Conservation (phyloP, 92 coral and sea anemone species). For the Montipora capitata region DNA sequence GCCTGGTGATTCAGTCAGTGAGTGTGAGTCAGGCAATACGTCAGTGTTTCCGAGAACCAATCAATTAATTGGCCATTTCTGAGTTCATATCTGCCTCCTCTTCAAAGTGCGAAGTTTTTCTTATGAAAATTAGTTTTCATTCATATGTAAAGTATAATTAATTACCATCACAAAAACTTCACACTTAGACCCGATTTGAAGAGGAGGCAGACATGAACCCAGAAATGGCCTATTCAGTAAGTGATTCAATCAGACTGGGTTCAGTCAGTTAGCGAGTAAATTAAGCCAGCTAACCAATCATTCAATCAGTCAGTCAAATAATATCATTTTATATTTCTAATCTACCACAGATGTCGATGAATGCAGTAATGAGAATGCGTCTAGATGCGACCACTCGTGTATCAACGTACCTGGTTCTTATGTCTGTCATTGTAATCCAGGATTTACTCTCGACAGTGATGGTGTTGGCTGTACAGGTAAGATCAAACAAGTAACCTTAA, state of each 20-base stretch:
- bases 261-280: no score
- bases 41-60: no score
- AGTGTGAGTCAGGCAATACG: no score
- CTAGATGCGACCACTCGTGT: constrained; percentile 75
- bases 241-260: neutral
- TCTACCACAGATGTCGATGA: constrained; percentile 77
- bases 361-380: constrained; percentile 38
- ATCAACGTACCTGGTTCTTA: constrained; percentile 83
- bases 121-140: no score
- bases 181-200: no score
- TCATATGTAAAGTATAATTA: no score
- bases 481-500: neutral
- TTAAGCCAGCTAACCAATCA: neutral
- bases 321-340: neutral
- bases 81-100: no score
- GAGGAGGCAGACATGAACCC: no score
- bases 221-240: neutral
- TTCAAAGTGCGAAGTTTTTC: no score
- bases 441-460: constrained; percentile 65
- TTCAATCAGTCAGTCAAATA: neutral
- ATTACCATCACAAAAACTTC: no score
- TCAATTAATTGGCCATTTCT: no score
- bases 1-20: no score
- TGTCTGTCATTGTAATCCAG: constrained; percentile 72
- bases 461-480: constrained; percentile 75